Evolutionary conservation across 2,888 invertebrate genomes (phyloP).

Genomic region (Villa cingulata): DNA sequence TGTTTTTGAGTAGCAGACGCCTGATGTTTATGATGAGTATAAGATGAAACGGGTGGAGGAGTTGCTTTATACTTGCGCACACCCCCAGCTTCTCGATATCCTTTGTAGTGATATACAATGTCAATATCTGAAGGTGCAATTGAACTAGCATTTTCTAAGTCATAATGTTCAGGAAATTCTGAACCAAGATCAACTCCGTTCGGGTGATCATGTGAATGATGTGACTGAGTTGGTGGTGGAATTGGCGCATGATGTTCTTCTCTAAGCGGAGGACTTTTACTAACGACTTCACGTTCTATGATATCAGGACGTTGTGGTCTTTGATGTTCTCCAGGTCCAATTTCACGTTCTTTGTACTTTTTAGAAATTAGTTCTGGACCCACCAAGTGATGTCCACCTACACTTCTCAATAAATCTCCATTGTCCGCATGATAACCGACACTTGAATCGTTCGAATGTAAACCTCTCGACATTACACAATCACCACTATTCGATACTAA

Average conservation of each 20-base stretch:
- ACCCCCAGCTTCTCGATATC: slow-evolving; percentile 70
- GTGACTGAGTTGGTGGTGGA: slow-evolving; percentile 54
- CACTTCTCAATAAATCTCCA: slow-evolving; percentile 60
- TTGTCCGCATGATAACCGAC: slow-evolving; percentile 59
- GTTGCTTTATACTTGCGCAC: slow-evolving; percentile 79
- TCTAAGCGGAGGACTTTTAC: slow-evolving; percentile 65
- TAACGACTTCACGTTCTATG: slow-evolving; percentile 77
- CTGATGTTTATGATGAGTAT: slow-evolving; percentile 63
- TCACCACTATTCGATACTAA: slow-evolving; percentile 54
- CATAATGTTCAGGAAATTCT: slow-evolving; percentile 84
- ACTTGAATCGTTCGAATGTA: slow-evolving; percentile 55
- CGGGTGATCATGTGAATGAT: slow-evolving; percentile 60
- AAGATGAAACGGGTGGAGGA: slow-evolving; percentile 64
- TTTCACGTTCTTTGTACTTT: slow-evolving; percentile 77
- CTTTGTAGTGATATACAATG: slow-evolving; percentile 92
- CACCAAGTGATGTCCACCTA: slow-evolving; percentile 61
- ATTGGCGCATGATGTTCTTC: slow-evolving; percentile 72
- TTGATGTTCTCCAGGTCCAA: slow-evolving; percentile 54
- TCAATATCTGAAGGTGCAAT: slow-evolving; percentile 97
- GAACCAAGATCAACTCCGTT: slow-evolving; percentile 62
- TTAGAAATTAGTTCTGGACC: slow-evolving; percentile 78
- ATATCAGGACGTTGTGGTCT: slow-evolving; percentile 84
- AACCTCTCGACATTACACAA: slow-evolving; percentile 50
- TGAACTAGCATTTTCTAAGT: slow-evolving; percentile 91
- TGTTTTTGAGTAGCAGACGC: slow-evolving; percentile 49